A percentile compares a stretch with the other conserved stretches of the same genome.
These are phyloP conservation scores for Antechinus stuartii DNA, from an alignment of 2,113 vertebrate species.

Conservation along the genomic window DNA sequence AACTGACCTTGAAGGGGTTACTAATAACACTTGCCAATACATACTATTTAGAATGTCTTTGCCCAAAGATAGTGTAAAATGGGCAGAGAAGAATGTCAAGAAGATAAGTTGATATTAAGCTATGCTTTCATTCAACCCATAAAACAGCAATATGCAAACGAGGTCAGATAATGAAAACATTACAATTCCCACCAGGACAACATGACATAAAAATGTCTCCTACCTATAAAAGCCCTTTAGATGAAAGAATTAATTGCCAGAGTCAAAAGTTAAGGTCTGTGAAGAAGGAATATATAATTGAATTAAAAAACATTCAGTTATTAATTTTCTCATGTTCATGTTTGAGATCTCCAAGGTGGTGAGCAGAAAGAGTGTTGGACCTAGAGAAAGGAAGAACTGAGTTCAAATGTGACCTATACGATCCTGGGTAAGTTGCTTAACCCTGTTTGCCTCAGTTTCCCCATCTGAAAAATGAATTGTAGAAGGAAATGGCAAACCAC, in stretches of 20 bases:
- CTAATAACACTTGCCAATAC: not conserved
- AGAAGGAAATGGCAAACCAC: not conserved
- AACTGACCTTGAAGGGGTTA: not conserved
- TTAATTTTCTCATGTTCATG: not conserved
- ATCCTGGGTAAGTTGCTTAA: not conserved
- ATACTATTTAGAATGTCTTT: not conserved
- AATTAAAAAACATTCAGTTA: not conserved
- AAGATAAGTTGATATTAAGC: not conserved
- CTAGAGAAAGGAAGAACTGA: not conserved
- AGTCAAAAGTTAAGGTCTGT: not conserved
- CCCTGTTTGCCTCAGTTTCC: not conserved
- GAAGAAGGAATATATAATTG: not conserved
- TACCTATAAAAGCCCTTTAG: not conserved
- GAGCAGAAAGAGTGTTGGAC: not conserved
- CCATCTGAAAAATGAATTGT: not conserved
- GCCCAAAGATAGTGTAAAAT: not conserved
- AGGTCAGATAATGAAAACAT: constrained; percentile 1
- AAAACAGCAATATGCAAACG: not conserved
- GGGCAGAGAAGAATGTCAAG: not conserved
- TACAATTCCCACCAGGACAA: not conserved
- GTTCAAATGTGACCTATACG: not conserved
- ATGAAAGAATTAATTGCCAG: not conserved
- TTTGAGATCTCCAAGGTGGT: not conserved
- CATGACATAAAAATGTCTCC: not conserved
- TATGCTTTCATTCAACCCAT: not conserved